Conservation (phyloP, 2,888 invertebrate species). For the Leucozona laternaria region DNA sequence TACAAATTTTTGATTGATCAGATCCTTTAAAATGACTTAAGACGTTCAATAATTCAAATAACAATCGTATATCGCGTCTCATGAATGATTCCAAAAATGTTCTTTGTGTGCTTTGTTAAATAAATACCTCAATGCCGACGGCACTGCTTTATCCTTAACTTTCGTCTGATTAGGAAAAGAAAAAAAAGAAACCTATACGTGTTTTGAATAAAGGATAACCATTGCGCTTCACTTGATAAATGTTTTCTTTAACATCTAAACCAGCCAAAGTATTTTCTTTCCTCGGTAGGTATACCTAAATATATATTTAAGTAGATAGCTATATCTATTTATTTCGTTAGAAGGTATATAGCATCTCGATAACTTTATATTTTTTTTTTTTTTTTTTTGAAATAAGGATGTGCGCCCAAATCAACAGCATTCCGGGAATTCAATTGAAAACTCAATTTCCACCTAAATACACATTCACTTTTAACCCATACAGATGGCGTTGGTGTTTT, state of each 20-base stretch:
- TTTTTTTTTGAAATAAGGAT: slow-evolving; percentile 49
- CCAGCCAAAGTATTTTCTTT: slow-evolving; percentile 14
- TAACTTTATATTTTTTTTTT: slow-evolving; percentile 7
- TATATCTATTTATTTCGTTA: slow-evolving; percentile 7
- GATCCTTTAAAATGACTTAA: neutral
- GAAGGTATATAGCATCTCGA: slow-evolving; percentile 12
- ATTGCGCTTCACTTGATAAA: slow-evolving; percentile 66
- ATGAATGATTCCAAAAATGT: slow-evolving; percentile 24
- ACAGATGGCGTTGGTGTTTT: slow-evolving; percentile 59
- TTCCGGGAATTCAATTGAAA: slow-evolving; percentile 72
- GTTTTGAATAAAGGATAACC: slow-evolving; percentile 67
- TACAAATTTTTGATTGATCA: neutral
- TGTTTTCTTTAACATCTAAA: slow-evolving; percentile 21
- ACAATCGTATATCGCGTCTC: slow-evolving; percentile 7
- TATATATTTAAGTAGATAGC: neutral
- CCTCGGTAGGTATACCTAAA: too few relatives aligned
- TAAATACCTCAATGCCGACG: slow-evolving; percentile 49
- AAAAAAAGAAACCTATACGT: slow-evolving; percentile 43
- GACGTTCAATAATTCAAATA: slow-evolving; percentile 15
- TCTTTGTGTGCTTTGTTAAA: slow-evolving; percentile 20
- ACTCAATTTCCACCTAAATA: slow-evolving; percentile 73
- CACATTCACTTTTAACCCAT: slow-evolving; percentile 67
- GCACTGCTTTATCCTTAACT: slow-evolving; percentile 32
- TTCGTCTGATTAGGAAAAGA: slow-evolving; percentile 52
- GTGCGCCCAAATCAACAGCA: slow-evolving; percentile 66